Base-by-base conservation (phyloP, 2,113 vertebrate species). In the Peromyscus leucopus region DNA sequence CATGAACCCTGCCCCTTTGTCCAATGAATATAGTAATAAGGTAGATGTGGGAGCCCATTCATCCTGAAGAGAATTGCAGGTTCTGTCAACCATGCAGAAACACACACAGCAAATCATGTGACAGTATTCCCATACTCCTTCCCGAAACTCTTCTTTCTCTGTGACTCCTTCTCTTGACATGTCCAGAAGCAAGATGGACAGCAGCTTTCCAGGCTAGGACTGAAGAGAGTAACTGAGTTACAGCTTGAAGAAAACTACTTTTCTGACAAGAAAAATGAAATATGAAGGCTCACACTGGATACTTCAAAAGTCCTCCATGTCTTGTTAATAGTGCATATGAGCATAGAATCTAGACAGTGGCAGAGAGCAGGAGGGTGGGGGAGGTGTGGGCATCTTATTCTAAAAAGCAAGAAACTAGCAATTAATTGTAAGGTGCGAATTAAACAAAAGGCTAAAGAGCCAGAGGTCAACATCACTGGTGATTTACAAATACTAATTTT, bases 201-300 rank as follows among this genome's bases (percentile, higher is more conserved):
- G 26, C 12, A 69, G 61, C 8, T 92, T 96, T 85, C 63, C 48
- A 3, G 31, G 16, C 46, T 67, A 57, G n/a, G 21, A 80, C 22
- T 5, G 51, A 22, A 80, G 31, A 59, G 36, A 89, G 76, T 84
- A 55, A 69, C 46, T 90, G 89, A 96, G 51, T 94, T 93, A 95
- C 7, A 46, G 39, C 86, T 48, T 28, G 46, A 61, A 89, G 61
- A 36, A 93, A 85, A 95, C 91, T 31, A 80, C 61, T 69, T 92
- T 92, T 59, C 36, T 96, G 90, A 94, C 51, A 93, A 4, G 0
- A 86, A 80, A 90, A 96, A 98, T 61, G n/a, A 94, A 94, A 82
- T 59, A 74, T 74, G 42, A 76, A 39, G 90, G 21, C 59, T 83
- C 94, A 97, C 63, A 24, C 4, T 0, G 16, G 69, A 42, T 69